Percentiles rank a stretch among this genome's conserved stretches.
phyloP scores from a whole-genome alignment of 2,113 vertebrate genomes.

The Petrocephalus zakoni region DNA sequence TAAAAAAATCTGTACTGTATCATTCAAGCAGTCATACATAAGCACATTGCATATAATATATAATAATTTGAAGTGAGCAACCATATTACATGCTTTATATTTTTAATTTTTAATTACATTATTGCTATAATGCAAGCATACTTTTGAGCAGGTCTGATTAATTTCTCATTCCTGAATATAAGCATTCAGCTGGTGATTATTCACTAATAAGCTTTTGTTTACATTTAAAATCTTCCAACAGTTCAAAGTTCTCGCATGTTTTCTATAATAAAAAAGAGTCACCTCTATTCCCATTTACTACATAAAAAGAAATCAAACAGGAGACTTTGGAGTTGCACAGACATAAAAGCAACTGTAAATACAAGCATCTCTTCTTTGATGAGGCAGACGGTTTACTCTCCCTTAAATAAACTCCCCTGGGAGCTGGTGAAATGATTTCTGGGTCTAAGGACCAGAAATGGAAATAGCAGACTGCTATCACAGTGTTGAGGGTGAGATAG shows the following conservation, averaged over 20 bases:
- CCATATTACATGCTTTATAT: not conserved
- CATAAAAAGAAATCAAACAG: not conserved
- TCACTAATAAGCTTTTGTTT: not conserved
- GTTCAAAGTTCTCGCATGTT: not conserved
- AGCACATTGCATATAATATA: not conserved
- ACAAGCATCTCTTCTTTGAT: not conserved
- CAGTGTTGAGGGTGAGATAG: not conserved
- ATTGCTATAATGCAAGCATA: not conserved
- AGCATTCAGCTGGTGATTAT: not conserved
- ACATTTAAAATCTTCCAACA: not conserved
- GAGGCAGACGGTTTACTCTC: constrained; percentile 6
- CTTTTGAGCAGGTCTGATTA: not conserved
- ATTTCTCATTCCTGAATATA: not conserved
- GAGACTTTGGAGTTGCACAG: not conserved
- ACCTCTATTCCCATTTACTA: not conserved
- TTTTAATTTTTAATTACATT: not conserved
- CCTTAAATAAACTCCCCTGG: not conserved
- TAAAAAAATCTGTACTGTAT: not conserved
- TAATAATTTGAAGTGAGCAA: not conserved
- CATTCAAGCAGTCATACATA: not conserved
- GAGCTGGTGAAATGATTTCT: not conserved
- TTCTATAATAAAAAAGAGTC: constrained; percentile 1
- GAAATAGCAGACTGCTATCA: not conserved
- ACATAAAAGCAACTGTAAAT: not conserved
- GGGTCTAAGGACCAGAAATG: not conserved